These are phyloP conservation scores for Stictonetta naevosa DNA, from an alignment of 2,113 vertebrate genomes.

Conservation along the genomic window DNA sequence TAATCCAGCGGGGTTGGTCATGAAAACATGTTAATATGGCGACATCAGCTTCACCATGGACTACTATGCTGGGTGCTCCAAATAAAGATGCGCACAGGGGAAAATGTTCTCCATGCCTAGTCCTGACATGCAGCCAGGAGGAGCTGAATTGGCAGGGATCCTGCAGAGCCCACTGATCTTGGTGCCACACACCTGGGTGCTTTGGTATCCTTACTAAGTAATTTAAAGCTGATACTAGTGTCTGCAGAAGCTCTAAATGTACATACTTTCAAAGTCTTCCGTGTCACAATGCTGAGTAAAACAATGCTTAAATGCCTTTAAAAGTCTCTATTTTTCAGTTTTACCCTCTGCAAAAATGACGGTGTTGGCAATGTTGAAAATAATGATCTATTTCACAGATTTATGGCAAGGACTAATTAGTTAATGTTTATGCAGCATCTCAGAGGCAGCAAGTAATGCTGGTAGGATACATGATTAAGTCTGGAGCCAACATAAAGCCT, in stretches of 20 bases:
- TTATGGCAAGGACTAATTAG: background rate
- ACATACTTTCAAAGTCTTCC: background rate
- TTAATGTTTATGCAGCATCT: background rate
- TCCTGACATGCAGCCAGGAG: background rate
- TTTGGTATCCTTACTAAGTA: background rate
- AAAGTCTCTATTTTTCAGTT: background rate
- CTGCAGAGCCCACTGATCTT: background rate
- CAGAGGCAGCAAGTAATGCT: background rate
- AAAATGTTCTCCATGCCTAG: background rate
- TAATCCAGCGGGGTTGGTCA: background rate
- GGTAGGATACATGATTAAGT: background rate
- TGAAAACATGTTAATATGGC: background rate
- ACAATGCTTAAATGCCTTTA: background rate
- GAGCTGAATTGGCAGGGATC: background rate
- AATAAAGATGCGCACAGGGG: background rate
- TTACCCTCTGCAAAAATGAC: background rate
- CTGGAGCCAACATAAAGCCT: background rate
- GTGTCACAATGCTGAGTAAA: background rate
- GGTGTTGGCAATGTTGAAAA: background rate
- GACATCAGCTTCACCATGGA: background rate
- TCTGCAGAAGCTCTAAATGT: background rate
- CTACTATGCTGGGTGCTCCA: background rate
- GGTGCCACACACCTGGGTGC: background rate
- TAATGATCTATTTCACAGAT: background rate
- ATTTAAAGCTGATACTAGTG: background rate